phyloP scores from a whole-genome alignment of 2,113 vertebrate species.

The Corythornis madagascariensis region DNA sequence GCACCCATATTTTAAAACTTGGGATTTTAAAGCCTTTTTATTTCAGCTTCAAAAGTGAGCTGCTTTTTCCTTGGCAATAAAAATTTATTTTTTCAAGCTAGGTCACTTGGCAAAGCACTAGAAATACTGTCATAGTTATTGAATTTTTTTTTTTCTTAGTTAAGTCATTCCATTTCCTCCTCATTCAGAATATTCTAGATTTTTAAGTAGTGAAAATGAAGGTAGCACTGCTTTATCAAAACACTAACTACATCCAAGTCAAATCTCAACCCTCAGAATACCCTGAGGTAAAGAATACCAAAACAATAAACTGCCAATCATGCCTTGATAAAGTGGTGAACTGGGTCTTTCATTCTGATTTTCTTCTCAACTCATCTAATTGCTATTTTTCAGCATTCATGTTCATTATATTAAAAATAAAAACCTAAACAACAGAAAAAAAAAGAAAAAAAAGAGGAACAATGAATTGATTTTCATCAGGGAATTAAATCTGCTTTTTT shows the following conservation, averaged over 20 bases:
- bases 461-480: neutral
- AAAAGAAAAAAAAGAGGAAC: neutral
- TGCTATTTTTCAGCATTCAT: neutral
- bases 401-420: neutral
- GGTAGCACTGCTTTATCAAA: neutral
- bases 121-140: neutral
- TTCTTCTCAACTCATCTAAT: neutral
- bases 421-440: neutral
- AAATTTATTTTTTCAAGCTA: neutral
- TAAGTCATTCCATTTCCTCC: neutral
- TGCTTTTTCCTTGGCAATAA: constrained; percentile 35
- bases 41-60: constrained; percentile 31
- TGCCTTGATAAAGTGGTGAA: neutral
- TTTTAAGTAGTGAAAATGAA: neutral
- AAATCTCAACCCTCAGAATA: neutral
- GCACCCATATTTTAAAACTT: neutral
- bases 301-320: neutral
- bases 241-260: neutral
- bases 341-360: neutral
- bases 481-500: neutral
- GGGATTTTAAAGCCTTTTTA: neutral
- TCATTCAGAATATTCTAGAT: neutral
- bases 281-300: neutral
- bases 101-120: constrained; percentile 30
- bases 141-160: neutral